Base-by-base conservation (phyloP, 2,888 invertebrate species). In the Brachyopa scutellaris region DNA sequence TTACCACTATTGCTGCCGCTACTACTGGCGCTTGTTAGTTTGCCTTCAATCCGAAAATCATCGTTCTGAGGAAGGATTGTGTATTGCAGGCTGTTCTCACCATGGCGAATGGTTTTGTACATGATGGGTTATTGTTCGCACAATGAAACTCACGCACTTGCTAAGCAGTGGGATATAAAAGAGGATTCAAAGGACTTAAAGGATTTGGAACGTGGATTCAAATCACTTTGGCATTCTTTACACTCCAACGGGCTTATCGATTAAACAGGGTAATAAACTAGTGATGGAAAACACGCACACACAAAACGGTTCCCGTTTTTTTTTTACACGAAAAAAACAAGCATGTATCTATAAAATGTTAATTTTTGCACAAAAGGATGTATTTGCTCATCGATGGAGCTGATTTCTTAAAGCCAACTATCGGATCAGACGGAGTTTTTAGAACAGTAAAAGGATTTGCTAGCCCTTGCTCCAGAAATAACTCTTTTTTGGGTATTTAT, bases 41-140 rank as follows among this genome's bases (percentile, higher is more conserved):
- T 93, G 85, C 93, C 93, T 83, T 93, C 93, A 85, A 89, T 92
- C 74, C 93, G 90, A 85, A 93, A 92, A 88, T 93, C 93, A 88
- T 94, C 94, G 72, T 94, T 94, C 89, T 94, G 94, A 74, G 94
- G 94, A 84, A 95, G 91, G 86, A 95, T 94, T 85, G 94, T 94
- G 90, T 95, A 95, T 88, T 94, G 94, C 86, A 95, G 92, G 88
- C 94, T 94, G 87, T 94, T 94, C 89, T 95, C 94, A 83, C 94
- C 94, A 89, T 94, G 94, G 84, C 94, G 91, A 88, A 94, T 94
- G 85, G 94, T 94, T 91, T 94, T 95, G 91, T 94, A 94, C 95
- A 95, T 95, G 45, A 84, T 88, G 55, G 53, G 23, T 19, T 61
- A 55, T 19, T 55, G 61, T 53, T 38, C 13, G 33, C 21, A 53